A percentile compares a stretch with the other conserved stretches of the same genome.
Conservation (phyloP, 2,888 invertebrate genomes). For the Carabus problematicus region DNA sequence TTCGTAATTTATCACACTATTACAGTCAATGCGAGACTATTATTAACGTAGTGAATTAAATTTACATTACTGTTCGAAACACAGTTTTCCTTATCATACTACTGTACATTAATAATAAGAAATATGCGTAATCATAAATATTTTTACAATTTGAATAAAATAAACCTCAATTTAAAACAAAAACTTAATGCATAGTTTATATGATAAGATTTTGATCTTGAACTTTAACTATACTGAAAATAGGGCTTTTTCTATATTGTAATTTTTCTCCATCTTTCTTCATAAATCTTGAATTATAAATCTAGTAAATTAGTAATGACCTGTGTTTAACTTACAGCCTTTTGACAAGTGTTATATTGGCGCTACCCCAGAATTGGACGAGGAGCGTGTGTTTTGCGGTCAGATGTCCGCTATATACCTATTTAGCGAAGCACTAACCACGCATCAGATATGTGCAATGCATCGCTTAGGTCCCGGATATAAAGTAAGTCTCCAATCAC, state of each 20-base stretch:
- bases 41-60: no score
- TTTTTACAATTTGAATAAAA: no score
- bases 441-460: conserved; percentile 98
- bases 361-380: conserved; percentile 94
- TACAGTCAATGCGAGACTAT: no score
- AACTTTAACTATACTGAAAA: not conserved
- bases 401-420: conserved; percentile 99
- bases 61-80: no score
- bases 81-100: no score
- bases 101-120: no score
- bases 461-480: conserved; percentile 98
- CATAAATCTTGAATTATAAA: no score
- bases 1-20: no score
- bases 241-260: not conserved
- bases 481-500: conserved; percentile 72
- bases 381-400: conserved; percentile 97
- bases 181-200: no score
- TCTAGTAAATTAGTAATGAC: conserved; percentile 1
- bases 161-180: no score
- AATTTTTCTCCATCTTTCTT: no score
- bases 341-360: conserved; percentile 99
- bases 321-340: conserved; percentile 68
- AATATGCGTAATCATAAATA: no score
- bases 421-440: conserved; percentile 95
- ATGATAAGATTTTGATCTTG: not conserved